A percentile compares a stretch with the other conserved stretches of the same genome.
These are phyloP conservation scores for Hirudo medicinalis DNA, from an alignment of 1,140 invertebrate species.

Conservation along the genomic window DNA sequence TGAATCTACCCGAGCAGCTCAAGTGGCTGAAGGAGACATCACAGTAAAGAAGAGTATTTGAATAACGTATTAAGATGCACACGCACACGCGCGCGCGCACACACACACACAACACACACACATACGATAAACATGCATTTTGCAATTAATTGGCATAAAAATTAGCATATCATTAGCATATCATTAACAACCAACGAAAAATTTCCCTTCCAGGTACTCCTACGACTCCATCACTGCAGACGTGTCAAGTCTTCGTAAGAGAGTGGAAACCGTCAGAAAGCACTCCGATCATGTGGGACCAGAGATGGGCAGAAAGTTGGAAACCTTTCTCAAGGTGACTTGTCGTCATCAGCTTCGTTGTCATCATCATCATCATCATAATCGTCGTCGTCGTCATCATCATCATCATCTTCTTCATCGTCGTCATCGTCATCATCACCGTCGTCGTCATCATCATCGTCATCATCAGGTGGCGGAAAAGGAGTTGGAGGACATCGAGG, in stretches of 20 bases:
- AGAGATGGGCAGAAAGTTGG: constrained; percentile 35
- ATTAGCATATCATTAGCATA: not conserved
- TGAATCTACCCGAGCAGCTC: constrained; percentile 35
- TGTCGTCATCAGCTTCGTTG: no score
- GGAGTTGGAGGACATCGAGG: constrained; percentile 61
- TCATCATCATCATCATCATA: no score
- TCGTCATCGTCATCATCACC: constrained; percentile 23
- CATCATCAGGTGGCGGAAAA: constrained; percentile 57
- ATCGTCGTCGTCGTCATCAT: not conserved
- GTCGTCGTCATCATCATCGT: not conserved
- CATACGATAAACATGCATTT: no score
- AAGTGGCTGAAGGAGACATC: constrained; percentile 37
- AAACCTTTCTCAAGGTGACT: constrained; percentile 32
- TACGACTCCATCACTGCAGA: constrained; percentile 32
- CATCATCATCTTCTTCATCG: constrained; percentile 25
- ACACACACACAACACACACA: no score
- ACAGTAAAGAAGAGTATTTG: constrained; percentile 30
- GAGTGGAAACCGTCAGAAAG: constrained; percentile 30
- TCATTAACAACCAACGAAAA: not conserved
- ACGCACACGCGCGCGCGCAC: no score
- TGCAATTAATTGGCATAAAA: no score
- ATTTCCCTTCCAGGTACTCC: constrained; percentile 30
- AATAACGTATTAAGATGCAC: not conserved
- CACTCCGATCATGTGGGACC: constrained; percentile 27
- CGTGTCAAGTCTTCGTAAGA: constrained; percentile 29